Base-by-base conservation (phyloP, 2,888 invertebrate genomes). In the Lobophora halterata region DNA sequence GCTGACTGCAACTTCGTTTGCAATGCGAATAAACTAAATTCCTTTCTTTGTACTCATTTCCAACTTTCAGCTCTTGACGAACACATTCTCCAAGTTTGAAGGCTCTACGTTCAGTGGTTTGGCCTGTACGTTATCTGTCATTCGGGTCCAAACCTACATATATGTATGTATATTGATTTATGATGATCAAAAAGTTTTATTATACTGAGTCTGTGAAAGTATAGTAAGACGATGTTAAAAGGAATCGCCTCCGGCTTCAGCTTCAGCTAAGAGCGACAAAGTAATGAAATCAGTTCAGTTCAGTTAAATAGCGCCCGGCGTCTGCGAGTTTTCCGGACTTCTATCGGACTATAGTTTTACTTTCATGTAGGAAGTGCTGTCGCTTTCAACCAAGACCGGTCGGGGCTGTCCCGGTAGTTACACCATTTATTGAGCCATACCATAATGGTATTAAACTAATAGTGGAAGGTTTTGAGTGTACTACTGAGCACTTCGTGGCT, bases 321-420 rank as follows among this genome's bases (percentile, higher is more conserved):
- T 54, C 44, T 43, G 46, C 40, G 32, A 44, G 72, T 75, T 78
- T 85, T 79, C 80, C 80, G 78, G 68, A 58, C 69, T 57, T 61
- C 70, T 71, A 67, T 63, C 70, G 58, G 62, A 62, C 58, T 70
- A 69, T 60, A 50, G 77, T 82, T 83, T 85, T 86, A 87, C 86
- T 87, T 86, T 86, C 87, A 77, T 83, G 76, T 79, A 83, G 85
- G 85, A 85, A 86, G 79, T 79, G 78, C 72, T 85, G 71, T 87
- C 87, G 76, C 87, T 87, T 86, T 87, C 87, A 72, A 79, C 66
- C 67, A 68, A 65, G 81, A 85, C 85, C 87, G 87, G 86, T 86
- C 77, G 57, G 52, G 58, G 63, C 67, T 63, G 58, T 62, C 61
- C 62, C 48, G 61, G 55, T 64, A 57, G 60, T 58, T 65, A 64